Evolutionary conservation across 2,888 invertebrate species (phyloP).

Genomic region (Mesorhabditis belari): DNA sequence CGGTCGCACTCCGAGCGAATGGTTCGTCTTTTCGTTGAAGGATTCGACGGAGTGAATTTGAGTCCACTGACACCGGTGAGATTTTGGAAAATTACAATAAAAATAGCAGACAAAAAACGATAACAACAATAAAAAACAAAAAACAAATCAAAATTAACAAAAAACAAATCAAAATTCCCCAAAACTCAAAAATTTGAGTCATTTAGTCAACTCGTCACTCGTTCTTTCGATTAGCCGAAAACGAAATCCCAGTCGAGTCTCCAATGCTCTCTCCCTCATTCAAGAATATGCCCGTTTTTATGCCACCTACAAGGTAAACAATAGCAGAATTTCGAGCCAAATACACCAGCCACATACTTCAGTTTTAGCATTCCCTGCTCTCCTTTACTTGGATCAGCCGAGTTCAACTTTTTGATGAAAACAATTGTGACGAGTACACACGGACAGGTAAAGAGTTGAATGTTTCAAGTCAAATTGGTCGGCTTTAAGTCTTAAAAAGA

Average conservation of each 20-base stretch:
- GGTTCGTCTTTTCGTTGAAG: background rate
- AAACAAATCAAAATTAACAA: too few relatives aligned
- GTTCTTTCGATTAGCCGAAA: background rate
- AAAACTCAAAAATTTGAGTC: background rate
- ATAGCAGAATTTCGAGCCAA: background rate
- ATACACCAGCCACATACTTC: background rate
- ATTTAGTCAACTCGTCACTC: background rate
- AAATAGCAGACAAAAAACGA: background rate
- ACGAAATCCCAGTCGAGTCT: background rate
- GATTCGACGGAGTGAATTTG: background rate
- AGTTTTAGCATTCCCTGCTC: background rate
- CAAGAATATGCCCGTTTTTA: background rate
- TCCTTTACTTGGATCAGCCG: background rate
- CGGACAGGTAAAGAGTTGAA: background rate
- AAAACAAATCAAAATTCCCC: too few relatives aligned
- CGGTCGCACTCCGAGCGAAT: background rate
- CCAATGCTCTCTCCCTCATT: background rate
- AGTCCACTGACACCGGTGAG: constrained; percentile 2
- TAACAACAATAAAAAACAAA: too few relatives aligned
- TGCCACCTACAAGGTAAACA: background rate
- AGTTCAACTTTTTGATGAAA: background rate
- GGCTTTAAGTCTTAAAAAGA: too few relatives aligned
- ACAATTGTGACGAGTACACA: background rate
- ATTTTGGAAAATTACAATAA: background rate
- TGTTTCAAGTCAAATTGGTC: background rate